Base-by-base conservation (phyloP, 2,797 vertebrate species). In the Tragopan temminckii region DNA sequence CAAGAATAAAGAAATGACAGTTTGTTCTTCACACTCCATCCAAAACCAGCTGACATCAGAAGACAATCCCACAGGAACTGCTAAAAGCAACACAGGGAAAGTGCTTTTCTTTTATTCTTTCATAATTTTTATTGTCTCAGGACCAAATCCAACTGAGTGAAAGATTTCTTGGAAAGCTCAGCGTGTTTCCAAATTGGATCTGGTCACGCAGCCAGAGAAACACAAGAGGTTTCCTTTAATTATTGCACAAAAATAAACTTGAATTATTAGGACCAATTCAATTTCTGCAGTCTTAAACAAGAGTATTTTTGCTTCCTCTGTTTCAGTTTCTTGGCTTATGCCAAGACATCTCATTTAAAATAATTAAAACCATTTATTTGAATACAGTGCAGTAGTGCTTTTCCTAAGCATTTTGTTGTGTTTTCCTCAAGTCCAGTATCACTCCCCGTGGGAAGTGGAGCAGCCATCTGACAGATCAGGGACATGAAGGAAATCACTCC, bases 311-410 rank as follows among this genome's bases (percentile, higher is more conserved):
- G 55, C 55, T 59, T 85, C 72, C 67, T 75, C 42, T 91, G 69
- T 38, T 88, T 91, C 21, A 46, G 69, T 91, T 88, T 85, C 87
- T 76, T 38, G 24, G 40, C 24, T 88, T 59, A 69, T 83, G 89
- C 91, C 93, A 92, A 93, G 74, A 59, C 35, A 66, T 83, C 66
- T 80, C 33, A 66, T 89, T 88, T 92, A 89, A 91, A 93, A 95
- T 92, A 95, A 96, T 93, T 96, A 94, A 96, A 95, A 59, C 53
- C 87, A 85, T 93, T 94, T 93, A 74, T 95, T 94, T 94, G 83
- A 93, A 90, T 86, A 81, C 67, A 94, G 75, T 9, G 25, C 50
- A 33, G 72, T 31, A 45, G 91, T 23, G 89, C 64, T 76, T 93
- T 59, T 68, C 70, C 64, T 74, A 80, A 90, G 94, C 81, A 70